These are phyloP conservation scores for Axinella damicornis DNA, from an alignment of 37 sponge, comb jelly and placozoan genomes.

Conservation along the genomic window DNA sequence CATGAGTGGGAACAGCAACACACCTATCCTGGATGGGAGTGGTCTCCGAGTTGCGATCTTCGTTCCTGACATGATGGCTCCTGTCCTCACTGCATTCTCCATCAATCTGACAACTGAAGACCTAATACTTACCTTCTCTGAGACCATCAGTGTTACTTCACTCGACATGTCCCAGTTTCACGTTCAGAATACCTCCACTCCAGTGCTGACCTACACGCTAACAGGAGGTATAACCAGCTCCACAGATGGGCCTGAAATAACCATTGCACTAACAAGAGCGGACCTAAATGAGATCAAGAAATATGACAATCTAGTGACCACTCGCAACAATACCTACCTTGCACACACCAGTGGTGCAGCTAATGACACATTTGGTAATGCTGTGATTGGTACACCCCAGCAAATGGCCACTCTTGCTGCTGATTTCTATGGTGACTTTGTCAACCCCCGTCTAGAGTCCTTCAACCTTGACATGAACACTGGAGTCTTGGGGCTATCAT, in stretches of 20 bases:
- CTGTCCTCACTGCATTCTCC: conserved; percentile 61
- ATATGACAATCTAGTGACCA: conserved; percentile 48
- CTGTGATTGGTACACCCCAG: conserved; percentile 25
- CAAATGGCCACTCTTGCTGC: conserved; percentile 25
- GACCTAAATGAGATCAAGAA: conserved; percentile 88
- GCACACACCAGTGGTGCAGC: conserved; percentile 48
- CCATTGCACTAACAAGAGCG: conserved; percentile 59
- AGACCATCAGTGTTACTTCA: conserved; percentile 74
- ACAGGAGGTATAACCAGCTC: conserved; percentile 72
- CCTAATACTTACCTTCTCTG: conserved; percentile 80
- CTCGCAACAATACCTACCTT: conserved; percentile 58
- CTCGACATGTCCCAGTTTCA: conserved; percentile 58
- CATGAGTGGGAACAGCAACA: conserved; percentile 73
- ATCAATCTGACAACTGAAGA: conserved; percentile 65
- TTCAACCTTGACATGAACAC: conserved; percentile 82
- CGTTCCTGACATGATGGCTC: conserved; percentile 56
- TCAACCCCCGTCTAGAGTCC: conserved; percentile 49
- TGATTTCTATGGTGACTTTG: conserved; percentile 57
- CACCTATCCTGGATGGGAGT: conserved; percentile 21
- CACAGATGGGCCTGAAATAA: conserved; percentile 18
- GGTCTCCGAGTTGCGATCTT: conserved; percentile 47
- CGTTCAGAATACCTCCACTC: conserved; percentile 38
- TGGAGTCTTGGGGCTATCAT: conserved; percentile 62
- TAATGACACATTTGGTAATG: conserved; percentile 70
- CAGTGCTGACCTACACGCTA: conserved; percentile 38